Base-by-base conservation (phyloP, 2,797 vertebrate genomes). In the Sphenopsis melanotis region DNA sequence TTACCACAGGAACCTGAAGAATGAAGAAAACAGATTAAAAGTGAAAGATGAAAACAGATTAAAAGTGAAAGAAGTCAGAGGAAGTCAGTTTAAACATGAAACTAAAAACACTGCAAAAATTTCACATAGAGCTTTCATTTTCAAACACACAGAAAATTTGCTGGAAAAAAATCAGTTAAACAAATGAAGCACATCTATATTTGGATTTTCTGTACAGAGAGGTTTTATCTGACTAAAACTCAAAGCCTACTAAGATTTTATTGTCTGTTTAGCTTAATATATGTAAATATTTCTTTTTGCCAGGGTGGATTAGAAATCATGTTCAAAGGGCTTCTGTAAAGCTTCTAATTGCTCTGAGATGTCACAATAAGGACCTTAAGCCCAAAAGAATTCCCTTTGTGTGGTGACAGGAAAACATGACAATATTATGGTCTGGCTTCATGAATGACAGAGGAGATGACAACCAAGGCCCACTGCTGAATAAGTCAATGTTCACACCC, bases 281-380 rank as follows among this genome's bases (percentile, higher is more conserved):
- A 53, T 21, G 9, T 52, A 88, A 88, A 76, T 15, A 56, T 75
- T 75, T 80, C 69, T 86, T 91, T 29, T 81, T 93, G 50, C 53
- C 49, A 65, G 55, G 21, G 18, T 78, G 29, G 36, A 78, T 88
- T 86, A 88, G 34, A 76, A 92, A 44, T 82, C 9, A 6, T 19
- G 44, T 81, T 93, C 65, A 55, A 75, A 93, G 79, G 41, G n/a
- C 55, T 92, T 93, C 69, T 77, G 23, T 80, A 83, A 84, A 93
- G 76, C 30, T 77, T 80, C 70, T 81, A 82, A 60, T 87, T 89
- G 56, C 41, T 89, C 15, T 50, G 22, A 64, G 57, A 53, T 64
- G 65, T 93, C 66, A 83, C 13, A 59, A n/a, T 71, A 80, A 72
- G 49, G 59, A 77, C 44, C 30, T 64, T 77, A 89, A 71, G 10